Base-by-base conservation (phyloP, 2,888 invertebrate species). In the Nomada goodeniana region DNA sequence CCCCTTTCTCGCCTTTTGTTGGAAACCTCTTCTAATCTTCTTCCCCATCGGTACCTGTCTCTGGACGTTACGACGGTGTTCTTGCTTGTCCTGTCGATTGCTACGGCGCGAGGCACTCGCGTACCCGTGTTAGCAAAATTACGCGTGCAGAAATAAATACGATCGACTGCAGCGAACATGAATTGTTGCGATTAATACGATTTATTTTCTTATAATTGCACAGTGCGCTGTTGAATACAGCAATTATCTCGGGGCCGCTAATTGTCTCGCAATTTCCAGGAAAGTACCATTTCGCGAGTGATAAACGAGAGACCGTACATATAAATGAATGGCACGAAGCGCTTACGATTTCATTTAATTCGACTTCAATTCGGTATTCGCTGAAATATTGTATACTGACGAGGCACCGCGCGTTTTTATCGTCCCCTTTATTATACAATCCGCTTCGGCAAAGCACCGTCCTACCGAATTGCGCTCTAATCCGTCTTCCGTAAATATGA, bases 101-200 rank as follows among this genome's bases (percentile, higher is more conserved):
- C 63, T 57, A 53, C 72, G 36, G 7, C 36, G 36, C 7, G 36
- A 1, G 36, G 36, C 47, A 63, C 57, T 20, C 52, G 78, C 84
- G 80, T 82, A 75, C 84, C 64, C 65, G 61, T 84, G 84, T 84
- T 89, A 72, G 83, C 85, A 81, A 86, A 90, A 89, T 89, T 88
- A 78, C 84, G 80, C 82, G 80, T 36, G 36, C 5, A 36, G 0
- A 1, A 36, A 36, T 36, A 29, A 29, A 29, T 29, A 26, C 26
- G 3, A 4, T 29, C 29, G 29, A 29, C 29, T 29, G 29, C 29
- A 29, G 29, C 29, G 29, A 3, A 3, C 0, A 4, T 29, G 29
- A 29, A 29, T 7, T 36, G 7, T 1, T 36, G 36, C 36, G 7
- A 36, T 7, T 36, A 36, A 7, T 36, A 36, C 5, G 36, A 36